phyloP scores from a whole-genome alignment of 1,140 invertebrate genomes.

The Trichonephila inaurata region DNA sequence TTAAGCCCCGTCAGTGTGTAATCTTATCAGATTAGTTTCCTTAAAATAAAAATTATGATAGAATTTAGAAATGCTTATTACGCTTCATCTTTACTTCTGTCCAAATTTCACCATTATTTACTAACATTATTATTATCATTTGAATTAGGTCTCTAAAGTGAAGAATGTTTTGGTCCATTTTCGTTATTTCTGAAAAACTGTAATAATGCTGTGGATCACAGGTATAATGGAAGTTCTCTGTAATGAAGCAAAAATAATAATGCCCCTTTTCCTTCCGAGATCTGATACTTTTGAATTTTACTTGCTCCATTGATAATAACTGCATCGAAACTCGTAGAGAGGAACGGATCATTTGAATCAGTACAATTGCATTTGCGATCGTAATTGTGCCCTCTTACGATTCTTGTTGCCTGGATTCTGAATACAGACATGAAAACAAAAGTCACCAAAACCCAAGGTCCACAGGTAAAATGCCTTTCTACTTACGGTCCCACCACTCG shows the following conservation, averaged over 20 bases:
- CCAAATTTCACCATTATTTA: too few species aligned
- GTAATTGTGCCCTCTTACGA: not conserved
- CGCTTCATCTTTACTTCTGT: too few species aligned
- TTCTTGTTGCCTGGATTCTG: not conserved
- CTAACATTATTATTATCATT: too few species aligned
- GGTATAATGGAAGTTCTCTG: not conserved
- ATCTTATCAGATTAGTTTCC: too few species aligned
- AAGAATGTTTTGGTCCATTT: too few species aligned
- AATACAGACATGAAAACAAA: not conserved
- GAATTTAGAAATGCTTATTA: too few species aligned
- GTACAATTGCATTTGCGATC: not conserved
- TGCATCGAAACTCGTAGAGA: not conserved
- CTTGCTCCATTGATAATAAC: not conserved
- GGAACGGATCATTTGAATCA: not conserved
- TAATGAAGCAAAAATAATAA: not conserved
- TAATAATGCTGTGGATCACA: too few species aligned
- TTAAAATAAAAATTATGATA: too few species aligned
- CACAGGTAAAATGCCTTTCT: not conserved
- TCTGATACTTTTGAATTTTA: not conserved
- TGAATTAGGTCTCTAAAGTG: too few species aligned
- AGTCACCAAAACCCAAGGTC: not conserved
- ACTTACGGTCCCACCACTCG: too few species aligned
- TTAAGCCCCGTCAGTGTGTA: too few species aligned
- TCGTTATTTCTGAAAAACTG: too few species aligned
- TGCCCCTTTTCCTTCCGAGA: not conserved